phyloP scores from a whole-genome alignment of 2,888 invertebrate species.

The Lepidocyrtoides sp. region DNA sequence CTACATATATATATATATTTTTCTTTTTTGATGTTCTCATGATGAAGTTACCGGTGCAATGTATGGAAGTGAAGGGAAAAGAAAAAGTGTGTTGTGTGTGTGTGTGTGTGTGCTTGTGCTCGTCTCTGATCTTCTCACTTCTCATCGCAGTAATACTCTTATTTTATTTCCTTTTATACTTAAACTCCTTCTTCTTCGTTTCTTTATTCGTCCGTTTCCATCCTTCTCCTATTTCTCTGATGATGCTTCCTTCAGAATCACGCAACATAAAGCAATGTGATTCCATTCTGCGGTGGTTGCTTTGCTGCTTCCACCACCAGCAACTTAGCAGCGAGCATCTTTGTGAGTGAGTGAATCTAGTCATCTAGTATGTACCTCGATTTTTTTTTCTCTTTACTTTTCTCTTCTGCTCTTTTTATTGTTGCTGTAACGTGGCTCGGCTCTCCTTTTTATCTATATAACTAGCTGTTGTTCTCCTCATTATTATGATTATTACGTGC shows the following conservation, averaged over 20 bases:
- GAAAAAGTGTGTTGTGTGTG: not conserved
- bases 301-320: conserved; percentile 20
- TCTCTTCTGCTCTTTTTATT: conserved; percentile 9
- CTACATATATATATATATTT: not conserved
- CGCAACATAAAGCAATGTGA: conserved; percentile 64
- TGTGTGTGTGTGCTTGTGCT: not conserved
- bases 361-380: not conserved
- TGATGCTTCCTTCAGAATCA: conserved; percentile 61
- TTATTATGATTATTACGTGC: conserved; percentile 18
- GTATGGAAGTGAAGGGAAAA: conserved; percentile 17
- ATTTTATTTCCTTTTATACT: not conserved
- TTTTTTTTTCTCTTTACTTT: not conserved
- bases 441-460: not conserved
- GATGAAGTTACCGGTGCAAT: conserved; percentile 27
- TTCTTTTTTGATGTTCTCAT: not conserved
- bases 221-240: conserved; percentile 29
- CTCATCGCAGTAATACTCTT: no score
- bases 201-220: no score
- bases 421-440: conserved; percentile 37
- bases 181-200: conserved; percentile 15
- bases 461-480: not conserved
- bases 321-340: not conserved
- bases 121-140: conserved; percentile 16
- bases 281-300: not conserved
- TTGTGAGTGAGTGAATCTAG: no score